Percentiles rank a stretch among this genome's conserved stretches.
These are phyloP conservation scores for Odontocolon sp. DNA, from an alignment of 2,888 invertebrate genomes.

Conservation along the genomic window DNA sequence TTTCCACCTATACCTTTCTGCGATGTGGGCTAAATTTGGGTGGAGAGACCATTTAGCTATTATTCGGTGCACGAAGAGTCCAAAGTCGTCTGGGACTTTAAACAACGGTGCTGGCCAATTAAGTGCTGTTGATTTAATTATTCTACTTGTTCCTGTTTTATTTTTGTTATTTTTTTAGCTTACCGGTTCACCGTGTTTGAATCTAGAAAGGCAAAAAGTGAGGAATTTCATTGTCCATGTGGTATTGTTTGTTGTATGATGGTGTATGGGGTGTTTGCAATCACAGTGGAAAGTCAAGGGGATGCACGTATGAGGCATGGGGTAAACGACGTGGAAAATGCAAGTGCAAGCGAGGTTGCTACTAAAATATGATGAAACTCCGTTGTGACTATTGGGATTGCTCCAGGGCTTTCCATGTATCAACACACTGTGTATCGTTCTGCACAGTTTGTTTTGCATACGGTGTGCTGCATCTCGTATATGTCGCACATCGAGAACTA, in stretches of 20 bases:
- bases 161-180: not conserved
- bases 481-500: slow-evolving; percentile 43
- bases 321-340: slow-evolving; percentile 22
- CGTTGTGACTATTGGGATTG: slow-evolving; percentile 4
- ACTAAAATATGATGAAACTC: slow-evolving; percentile 49
- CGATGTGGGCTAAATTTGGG: not conserved
- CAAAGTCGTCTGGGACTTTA: not conserved
- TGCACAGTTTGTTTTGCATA: slow-evolving; percentile 56
- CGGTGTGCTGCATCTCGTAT: slow-evolving; percentile 27
- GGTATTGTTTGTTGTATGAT: slow-evolving; percentile 38
- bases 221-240: slow-evolving; percentile 18
- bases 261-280: slow-evolving; percentile 20
- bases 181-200: not conserved
- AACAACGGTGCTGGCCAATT: not conserved
- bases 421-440: slow-evolving; percentile 25
- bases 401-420: slow-evolving; percentile 40
- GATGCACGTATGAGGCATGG: slow-evolving; percentile 26
- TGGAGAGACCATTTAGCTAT: not conserved
- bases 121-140: not conserved
- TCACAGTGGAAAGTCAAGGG: slow-evolving; percentile 37
- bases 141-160: not conserved
- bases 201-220: not conserved
- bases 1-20: not conserved
- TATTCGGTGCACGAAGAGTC: not conserved
- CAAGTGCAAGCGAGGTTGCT: slow-evolving; percentile 45